These are phyloP conservation scores for Lophius americanus DNA, from an alignment of 2,797 vertebrate species.

Conservation along the genomic window DNA sequence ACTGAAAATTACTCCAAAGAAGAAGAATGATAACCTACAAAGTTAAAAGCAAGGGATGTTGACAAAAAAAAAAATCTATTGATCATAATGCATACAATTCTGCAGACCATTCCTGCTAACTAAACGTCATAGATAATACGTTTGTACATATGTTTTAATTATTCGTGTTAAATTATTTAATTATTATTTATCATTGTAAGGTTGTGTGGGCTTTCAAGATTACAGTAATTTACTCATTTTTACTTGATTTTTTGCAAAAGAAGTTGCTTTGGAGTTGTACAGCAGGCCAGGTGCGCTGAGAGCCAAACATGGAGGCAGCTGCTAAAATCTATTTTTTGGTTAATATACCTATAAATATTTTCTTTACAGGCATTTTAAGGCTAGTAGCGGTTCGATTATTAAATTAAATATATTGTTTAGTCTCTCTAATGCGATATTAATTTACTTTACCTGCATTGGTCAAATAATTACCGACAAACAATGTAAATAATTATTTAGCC, in stretches of 20 bases:
- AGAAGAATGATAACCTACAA: too few relatives aligned
- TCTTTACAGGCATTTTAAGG: background rate
- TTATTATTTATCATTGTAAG: background rate
- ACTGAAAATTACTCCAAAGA: too few relatives aligned
- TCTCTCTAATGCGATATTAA: background rate
- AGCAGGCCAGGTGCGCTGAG: constrained; percentile 12
- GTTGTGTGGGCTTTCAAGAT: too few relatives aligned
- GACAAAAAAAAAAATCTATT: background rate
- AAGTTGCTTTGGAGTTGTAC: background rate
- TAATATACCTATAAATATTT: too few relatives aligned
- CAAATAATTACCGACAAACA: background rate
- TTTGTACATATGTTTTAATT: background rate
- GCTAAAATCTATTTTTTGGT: too few relatives aligned
- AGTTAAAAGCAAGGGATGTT: background rate
- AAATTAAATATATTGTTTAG: background rate
- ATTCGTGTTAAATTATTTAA: background rate
- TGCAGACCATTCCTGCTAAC: background rate
- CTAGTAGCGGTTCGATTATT: background rate
- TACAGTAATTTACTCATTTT: too few relatives aligned
- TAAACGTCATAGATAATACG: too few relatives aligned
- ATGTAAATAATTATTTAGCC: background rate
- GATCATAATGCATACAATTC: too few relatives aligned
- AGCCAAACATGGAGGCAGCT: background rate
- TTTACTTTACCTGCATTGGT: background rate
- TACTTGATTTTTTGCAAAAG: background rate